A percentile compares a stretch with the other conserved stretches of the same genome.
These are phyloP conservation scores for Pseudomyrmex pallidus DNA, from an alignment of 1,140 invertebrate species.

Conservation along the genomic window DNA sequence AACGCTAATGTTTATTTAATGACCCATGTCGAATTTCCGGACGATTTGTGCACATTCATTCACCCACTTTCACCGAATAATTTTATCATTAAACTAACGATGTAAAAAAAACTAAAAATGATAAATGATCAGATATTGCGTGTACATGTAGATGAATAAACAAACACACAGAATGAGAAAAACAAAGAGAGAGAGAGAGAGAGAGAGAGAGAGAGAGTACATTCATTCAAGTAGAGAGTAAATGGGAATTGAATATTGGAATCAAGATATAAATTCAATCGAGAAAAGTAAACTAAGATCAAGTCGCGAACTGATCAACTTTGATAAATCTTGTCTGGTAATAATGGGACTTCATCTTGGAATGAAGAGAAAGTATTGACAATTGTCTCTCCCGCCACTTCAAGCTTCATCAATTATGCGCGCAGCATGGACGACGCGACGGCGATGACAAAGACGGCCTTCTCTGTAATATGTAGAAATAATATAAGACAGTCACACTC, in stretches of 20 bases:
- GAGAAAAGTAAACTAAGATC: not conserved
- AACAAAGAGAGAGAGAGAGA: not conserved
- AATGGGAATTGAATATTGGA: constrained; percentile 4
- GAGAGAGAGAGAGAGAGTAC: not conserved
- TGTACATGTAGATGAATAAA: not conserved
- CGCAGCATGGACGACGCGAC: not conserved
- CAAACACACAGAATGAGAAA: not conserved
- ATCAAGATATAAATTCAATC: constrained; percentile 17
- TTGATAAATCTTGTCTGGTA: not conserved
- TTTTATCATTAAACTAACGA: constrained; percentile 35
- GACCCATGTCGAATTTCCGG: not conserved
- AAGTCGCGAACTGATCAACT: constrained; percentile 6
- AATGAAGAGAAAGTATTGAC: not conserved
- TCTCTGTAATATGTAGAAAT: constrained; percentile 41
- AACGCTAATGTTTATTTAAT: constrained; percentile 38
- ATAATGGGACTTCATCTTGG: not conserved
- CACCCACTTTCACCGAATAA: constrained; percentile 7
- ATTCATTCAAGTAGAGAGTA: not conserved
- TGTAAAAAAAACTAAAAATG: not conserved
- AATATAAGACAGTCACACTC: constrained; percentile 9
- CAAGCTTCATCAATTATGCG: constrained; percentile 22
- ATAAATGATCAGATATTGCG: not conserved
- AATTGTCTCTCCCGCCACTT: not conserved
- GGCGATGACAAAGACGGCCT: not conserved
- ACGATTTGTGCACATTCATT: constrained; percentile 4